Base-by-base conservation (phyloP, 2,888 invertebrate genomes). In the Drymonia ruficornis region DNA sequence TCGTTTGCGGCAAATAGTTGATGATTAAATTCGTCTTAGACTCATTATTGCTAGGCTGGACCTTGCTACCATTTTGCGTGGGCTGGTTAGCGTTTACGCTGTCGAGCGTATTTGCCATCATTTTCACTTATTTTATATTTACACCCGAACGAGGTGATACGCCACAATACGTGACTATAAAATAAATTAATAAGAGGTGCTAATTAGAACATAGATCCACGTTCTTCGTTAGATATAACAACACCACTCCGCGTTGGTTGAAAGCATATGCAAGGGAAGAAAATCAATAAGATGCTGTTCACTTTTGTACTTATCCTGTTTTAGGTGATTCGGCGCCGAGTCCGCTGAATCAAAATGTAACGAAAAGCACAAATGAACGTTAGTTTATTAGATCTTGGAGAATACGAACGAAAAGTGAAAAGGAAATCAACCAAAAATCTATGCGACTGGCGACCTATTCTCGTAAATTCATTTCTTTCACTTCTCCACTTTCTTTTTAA, bases 1-100 rank as follows among this genome's bases (percentile, higher is more conserved):
- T 99, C 59, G 98, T 99, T 94, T 99, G 99, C 71, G 99, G 99
- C 88, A 99, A 95, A 93, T 99, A 99, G 93, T 99, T 99, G 77
- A 99, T 99, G 89, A 99, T 99, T 74, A 99, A 95, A 93, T 99
- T 99, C 74, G 99, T 99, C 93, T 98, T 98, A 68, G 97, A 98
- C 93, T 98, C 98, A 87, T 97, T 97, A 84, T 96, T 96, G 80
- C 96, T 96, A 65, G 93, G 91, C 78, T 93, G 93, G 68, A 93
- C 82, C 86, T 92, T 92, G 90, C 96, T 94, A 86, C 97, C 97
- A 94, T 97, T 97, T 93, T 97, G 97, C 87, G 93, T 93, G 81
- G 93, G 93, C 80, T 92, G 92, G 85, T 91, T 92, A 81, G 84
- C 86, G 84, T 92, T 92, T 77, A 93, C 85, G 78, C 89, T 81